Evolutionary conservation across 2,888 invertebrate genomes (phyloP), one percentile per base, ranked within the genome.

Genomic region (Tricholauxania praeusta): DNA sequence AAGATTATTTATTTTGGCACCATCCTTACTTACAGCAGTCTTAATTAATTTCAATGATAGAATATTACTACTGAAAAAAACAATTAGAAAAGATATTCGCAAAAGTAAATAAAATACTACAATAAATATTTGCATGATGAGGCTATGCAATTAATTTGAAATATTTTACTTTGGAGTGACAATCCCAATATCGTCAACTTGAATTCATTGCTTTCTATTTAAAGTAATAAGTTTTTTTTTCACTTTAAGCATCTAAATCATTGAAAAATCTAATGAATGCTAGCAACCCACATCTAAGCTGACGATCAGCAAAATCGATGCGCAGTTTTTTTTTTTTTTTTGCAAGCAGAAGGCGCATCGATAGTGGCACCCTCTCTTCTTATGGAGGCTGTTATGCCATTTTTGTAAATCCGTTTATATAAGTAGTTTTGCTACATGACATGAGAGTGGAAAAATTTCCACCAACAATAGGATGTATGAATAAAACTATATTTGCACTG

Each of bases 241-340:
- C 12, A 57, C 28, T 28, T 57, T 57, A 57, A 57, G 8, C 22
- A 19, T 19, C 22, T 19, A 15, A 22, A 28, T 28, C 15, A 39
- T 28, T 15, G 57, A 19, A 57, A 57, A 15, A 57, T 57, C 28
- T 22, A 57, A 7, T 28, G 22, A 57, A 57, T 57, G 22, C 28
- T 8, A 19, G 57, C 57, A 14, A 28, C 28, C 57, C 28, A 57
- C 57, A 57, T 17, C 12, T 57, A 7, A 1, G 55, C 19, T 55
- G 55, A 55, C 22, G 22, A 57, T 22, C 57, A 57, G 17, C 57
- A 57, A 28, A 28, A 28, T 14, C 7, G 57, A 57, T 57, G 55
- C 55, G 55, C 55, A 55, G 22, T 19, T 19, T 4, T n/a, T 19
- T 19, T 28, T 22, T 22, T 28, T 28, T 28, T 28, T 2, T 28